Percentiles rank a stretch among this genome's conserved stretches.
phyloP scores from a whole-genome alignment of 1,140 invertebrate species.

The Schlechtendalia chinensis region DNA sequence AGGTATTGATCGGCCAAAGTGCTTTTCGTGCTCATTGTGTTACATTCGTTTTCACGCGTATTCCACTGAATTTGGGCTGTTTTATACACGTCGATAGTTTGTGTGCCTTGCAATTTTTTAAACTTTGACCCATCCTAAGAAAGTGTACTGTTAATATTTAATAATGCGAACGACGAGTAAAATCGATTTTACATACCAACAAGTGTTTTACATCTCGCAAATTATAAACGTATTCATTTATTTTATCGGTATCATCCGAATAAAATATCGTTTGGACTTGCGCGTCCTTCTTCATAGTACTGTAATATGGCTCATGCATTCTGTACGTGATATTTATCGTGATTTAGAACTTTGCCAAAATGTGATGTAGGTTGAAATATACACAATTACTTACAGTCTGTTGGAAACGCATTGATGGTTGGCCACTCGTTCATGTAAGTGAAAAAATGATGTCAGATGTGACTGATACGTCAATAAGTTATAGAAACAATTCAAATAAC shows the following conservation, averaged over 20 bases:
- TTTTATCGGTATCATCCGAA: too few species aligned
- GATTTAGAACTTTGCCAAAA: not conserved
- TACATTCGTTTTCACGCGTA: too few species aligned
- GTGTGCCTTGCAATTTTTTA: not conserved
- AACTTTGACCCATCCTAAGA: not conserved
- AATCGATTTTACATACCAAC: not conserved
- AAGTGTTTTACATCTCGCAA: too few species aligned
- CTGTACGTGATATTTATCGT: not conserved
- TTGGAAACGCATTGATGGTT: not conserved
- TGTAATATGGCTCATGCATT: not conserved
- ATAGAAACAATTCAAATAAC: slow-evolving; percentile 18
- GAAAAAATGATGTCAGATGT: slow-evolving; percentile 14
- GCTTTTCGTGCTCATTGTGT: too few species aligned
- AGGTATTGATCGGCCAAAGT: too few species aligned
- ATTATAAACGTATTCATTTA: too few species aligned
- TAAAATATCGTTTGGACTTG: slow-evolving; percentile 6
- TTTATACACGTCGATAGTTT: slow-evolving; percentile 8
- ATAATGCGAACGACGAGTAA: too few species aligned
- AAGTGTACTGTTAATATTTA: not conserved
- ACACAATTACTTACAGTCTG: not conserved
- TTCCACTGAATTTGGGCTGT: slow-evolving; percentile 5
- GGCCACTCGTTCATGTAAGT: slow-evolving; percentile 3
- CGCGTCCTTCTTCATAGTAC: not conserved
- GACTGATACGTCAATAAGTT: slow-evolving; percentile 5
- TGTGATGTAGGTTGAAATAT: not conserved